Base-by-base conservation (phyloP, 2,797 vertebrate genomes). In the Meriones psammophilus region DNA sequence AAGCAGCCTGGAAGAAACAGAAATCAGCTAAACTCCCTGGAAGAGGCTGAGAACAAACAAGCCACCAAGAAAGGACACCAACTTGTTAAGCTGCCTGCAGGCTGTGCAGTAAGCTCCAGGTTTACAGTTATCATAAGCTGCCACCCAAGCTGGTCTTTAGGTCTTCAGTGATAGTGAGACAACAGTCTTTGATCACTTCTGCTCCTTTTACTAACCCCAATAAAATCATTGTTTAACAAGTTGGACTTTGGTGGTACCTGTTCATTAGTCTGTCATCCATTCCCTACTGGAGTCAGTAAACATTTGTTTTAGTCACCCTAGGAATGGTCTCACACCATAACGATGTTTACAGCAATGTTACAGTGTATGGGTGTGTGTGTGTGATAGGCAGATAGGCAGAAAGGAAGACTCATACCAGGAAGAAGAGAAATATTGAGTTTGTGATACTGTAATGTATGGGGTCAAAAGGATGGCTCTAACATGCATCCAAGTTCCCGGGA, bases 401-500 rank as follows among this genome's bases (percentile, higher is more conserved):
- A 87, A 56, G 2, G 39, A 69, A 42, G 39, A 92, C 1, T 36
- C 13, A 54, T 46, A 5, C 10, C 46, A 89, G 33, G 33, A 92
- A 91, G 58, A 42, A 8, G n/a, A 79, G 64, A 76, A 22, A 64
- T 50, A 83, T 18, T 39, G 30, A 68, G 24, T 88, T 33, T 87
- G 4, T 85, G 50, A 94, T 24, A 77, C 20, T 66, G 2, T 78
- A 54, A n/a, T 88, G 18, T 10, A 33, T 66, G 54, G 42, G 85
- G 39, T 1, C 30, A 56, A 81, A 77, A n/a, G 2, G 13, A 76
- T 54, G 22, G 39, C 83, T 62, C 18, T 62, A 68, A 24, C 18
- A n/a, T 30, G 5, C 24, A 42, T 24, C 10, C n/a, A 56, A 5
- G 69, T 39, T 28, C 26, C 6, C 0, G 0, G 10, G 26, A 8